phyloP scores from a whole-genome alignment of 2,113 vertebrate species.

The Phaethornis superciliosus region DNA sequence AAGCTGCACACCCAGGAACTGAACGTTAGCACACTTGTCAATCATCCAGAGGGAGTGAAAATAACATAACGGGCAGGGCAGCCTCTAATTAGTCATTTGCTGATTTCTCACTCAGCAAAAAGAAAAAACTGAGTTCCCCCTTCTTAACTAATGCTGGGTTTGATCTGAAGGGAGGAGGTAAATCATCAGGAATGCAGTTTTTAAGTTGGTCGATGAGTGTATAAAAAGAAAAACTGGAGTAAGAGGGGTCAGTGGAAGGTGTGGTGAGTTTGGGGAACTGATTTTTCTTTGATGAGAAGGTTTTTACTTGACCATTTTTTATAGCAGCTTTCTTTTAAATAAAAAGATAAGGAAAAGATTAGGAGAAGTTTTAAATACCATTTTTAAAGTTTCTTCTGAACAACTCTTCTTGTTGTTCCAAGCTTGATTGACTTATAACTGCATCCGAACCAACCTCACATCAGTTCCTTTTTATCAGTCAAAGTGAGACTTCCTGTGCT shows the following conservation, averaged over 20 bases:
- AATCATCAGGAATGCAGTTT: constrained; percentile 43
- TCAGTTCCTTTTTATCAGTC: constrained; percentile 87
- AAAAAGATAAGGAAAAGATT: constrained; percentile 56
- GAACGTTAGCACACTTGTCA: background rate
- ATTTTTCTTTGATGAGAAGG: background rate
- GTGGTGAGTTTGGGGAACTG: constrained; percentile 5
- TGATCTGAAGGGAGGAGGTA: constrained; percentile 32
- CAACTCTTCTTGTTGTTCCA: constrained; percentile 77
- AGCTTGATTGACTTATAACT: constrained; percentile 85
- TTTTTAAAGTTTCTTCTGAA: constrained; percentile 59
- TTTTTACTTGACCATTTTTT: background rate
- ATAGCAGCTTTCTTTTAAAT: background rate
- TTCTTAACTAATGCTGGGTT: background rate
- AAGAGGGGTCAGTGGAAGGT: constrained; percentile 48
- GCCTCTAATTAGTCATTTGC: constrained; percentile 50
- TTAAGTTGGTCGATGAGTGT: constrained; percentile 26
- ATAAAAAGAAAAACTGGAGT: constrained; percentile 47
- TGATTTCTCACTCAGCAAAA: constrained; percentile 40
- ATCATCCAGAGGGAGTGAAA: background rate
- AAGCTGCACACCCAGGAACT: background rate
- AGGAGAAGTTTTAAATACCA: constrained; percentile 13
- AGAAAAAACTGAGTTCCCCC: background rate
- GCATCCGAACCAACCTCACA: constrained; percentile 80
- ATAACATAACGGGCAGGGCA: background rate
- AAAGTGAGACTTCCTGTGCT: constrained; percentile 91